These are phyloP conservation scores for Notospermus geniculatus DNA, from an alignment of 1,140 invertebrate species.

Conservation along the genomic window DNA sequence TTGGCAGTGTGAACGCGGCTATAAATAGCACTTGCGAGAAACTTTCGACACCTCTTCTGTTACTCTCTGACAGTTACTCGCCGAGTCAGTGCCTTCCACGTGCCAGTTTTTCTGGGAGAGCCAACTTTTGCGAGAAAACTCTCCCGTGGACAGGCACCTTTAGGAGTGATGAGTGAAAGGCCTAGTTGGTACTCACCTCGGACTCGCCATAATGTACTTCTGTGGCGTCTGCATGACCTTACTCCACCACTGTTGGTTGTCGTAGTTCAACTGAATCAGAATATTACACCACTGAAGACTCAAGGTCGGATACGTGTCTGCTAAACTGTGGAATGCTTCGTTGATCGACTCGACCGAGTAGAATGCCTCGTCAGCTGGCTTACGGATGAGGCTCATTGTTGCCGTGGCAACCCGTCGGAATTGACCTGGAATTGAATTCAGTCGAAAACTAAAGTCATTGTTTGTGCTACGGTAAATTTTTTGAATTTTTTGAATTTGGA, in stretches of 20 bases:
- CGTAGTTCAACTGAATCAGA: slow-evolving; percentile 68
- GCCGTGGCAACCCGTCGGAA: slow-evolving; percentile 63
- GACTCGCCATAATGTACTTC: slow-evolving; percentile 41
- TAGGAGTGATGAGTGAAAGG: too few relatives aligned
- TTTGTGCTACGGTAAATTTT: too few relatives aligned
- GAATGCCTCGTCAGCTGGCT: slow-evolving; percentile 45
- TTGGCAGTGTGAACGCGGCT: too few relatives aligned
- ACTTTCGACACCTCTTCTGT: too few relatives aligned
- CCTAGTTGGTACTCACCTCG: slow-evolving; percentile 45
- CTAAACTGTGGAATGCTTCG: slow-evolving; percentile 59
- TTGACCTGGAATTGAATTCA: slow-evolving; percentile 53
- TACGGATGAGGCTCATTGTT: slow-evolving; percentile 59
- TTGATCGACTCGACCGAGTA: slow-evolving; percentile 59
- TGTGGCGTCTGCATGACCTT: slow-evolving; percentile 59
- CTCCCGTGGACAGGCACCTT: too few relatives aligned
- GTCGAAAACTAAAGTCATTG: slow-evolving; percentile 9
- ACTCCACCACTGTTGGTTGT: slow-evolving; percentile 65
- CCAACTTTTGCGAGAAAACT: too few relatives aligned
- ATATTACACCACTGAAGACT: slow-evolving; percentile 70
- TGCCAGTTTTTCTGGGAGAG: too few relatives aligned
- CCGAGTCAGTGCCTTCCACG: too few relatives aligned
- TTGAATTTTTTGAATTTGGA: too few relatives aligned
- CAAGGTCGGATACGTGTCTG: slow-evolving; percentile 61
- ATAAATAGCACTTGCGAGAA: too few relatives aligned
- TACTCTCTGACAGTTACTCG: too few relatives aligned